Evolutionary conservation across 2,113 vertebrate species (phyloP), one percentile per base, ranked within the genome.

Genomic region (Limanda limanda): DNA sequence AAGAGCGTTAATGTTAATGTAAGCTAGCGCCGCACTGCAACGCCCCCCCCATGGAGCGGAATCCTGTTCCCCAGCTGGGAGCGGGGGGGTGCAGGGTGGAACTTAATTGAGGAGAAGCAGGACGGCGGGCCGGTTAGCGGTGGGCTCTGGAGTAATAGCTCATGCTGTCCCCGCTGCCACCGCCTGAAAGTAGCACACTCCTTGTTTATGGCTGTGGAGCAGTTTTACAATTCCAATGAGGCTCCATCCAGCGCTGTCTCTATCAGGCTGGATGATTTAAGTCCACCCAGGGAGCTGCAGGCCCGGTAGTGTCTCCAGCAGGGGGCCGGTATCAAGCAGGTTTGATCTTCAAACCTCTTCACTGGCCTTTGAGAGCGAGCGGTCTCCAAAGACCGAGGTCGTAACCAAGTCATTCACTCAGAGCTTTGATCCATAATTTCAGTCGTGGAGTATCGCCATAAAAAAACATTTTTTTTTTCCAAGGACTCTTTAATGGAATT

Each of bases 181-280:
- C 84, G 67, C 86, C 86, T 82, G 74, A 86, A 89, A 86, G 77
- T 66, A 76, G 65, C 77, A 74, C 48, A 13, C 11, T 45, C 37
- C 68, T 84, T 85, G 86, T 92, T 91, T 89, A 85, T 66, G 70
- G 80, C 51, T 80, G 81, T 71, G 60, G 61, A 67, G 59, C 57
- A 52, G 74, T 79, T 92, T 91, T 91, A 76, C 86, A 90, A 92
- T 92, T 89, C 88, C 87, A 83, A 79, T 74, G 80, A 88, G 85
- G 80, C 84, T 76, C 37, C 59, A 64, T 74, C 40, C 58, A 31
- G 58, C 59, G 20, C 35, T 7, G 76, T 88, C 85, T 90, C 86
- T 74, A 89, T 89, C 87, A 83, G 87, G 61, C 59, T 15, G 74
- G 76, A 88, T 81, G 83, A 86, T 89, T 92, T 80, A 88, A 82